Percentiles rank a stretch among this genome's conserved stretches.
Evolutionary conservation across 1,140 invertebrate species (phyloP).

Genomic region (Hyles vespertilio): DNA sequence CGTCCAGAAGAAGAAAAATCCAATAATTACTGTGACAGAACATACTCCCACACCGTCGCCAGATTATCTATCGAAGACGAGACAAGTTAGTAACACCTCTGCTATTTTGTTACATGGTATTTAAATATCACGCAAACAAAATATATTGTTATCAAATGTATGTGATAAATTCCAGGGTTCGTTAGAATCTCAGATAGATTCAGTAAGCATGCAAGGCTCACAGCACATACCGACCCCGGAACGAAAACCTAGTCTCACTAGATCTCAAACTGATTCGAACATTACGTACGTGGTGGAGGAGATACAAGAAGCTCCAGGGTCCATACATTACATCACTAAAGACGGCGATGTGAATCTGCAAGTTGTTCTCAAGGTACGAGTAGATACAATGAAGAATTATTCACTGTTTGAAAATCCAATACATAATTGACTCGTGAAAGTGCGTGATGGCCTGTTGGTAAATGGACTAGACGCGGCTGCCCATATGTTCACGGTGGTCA

Average conservation of each 20-base stretch:
- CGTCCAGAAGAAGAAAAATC: conserved; percentile 80
- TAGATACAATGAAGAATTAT: too few species aligned
- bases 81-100: conserved; percentile 78
- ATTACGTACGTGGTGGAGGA: conserved; percentile 91
- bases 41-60: conserved; percentile 93
- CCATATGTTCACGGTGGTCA: too few species aligned
- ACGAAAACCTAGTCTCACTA: conserved; percentile 83
- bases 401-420: too few species aligned
- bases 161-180: conserved; percentile 77
- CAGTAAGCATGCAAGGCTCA: conserved; percentile 80
- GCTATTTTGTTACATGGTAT: not conserved
- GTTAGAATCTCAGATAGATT: conserved; percentile 87
- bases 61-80: conserved; percentile 83
- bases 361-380: conserved; percentile 89
- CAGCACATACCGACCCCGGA: conserved; percentile 77
- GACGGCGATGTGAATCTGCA: conserved; percentile 95
- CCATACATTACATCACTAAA: conserved; percentile 93
- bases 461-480: too few species aligned
- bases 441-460: too few species aligned
- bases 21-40: conserved; percentile 97
- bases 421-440: too few species aligned
- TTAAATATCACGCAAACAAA: too few species aligned
- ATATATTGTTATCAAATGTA: not conserved
- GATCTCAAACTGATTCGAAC: conserved; percentile 96
- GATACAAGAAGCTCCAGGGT: conserved; percentile 90